Evolutionary conservation across 2,113 vertebrate species (phyloP).

Genomic region (Parotia lawesii): DNA sequence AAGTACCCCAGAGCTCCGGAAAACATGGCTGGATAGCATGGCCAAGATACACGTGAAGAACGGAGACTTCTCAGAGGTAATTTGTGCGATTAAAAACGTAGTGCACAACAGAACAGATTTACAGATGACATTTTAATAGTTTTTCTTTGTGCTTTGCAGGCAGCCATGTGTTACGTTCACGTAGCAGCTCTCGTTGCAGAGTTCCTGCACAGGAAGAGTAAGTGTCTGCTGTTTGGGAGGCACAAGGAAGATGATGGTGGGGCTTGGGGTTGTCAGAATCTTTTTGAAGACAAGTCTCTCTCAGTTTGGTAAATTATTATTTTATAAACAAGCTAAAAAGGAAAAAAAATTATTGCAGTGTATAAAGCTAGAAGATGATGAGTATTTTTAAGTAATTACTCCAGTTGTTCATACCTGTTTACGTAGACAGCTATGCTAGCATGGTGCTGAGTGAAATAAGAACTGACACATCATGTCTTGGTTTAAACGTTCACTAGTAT

Average conservation of each 20-base stretch:
- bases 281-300: neutral
- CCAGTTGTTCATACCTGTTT: neutral
- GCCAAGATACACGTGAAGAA: conserved; percentile 94
- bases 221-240: conserved; percentile 52
- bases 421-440: neutral
- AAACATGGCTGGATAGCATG: conserved; percentile 98
- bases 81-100: neutral
- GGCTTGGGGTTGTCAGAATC: neutral
- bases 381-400: neutral
- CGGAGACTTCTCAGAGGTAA: conserved; percentile 93
- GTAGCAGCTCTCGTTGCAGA: conserved; percentile 92
- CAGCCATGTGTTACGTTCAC: conserved; percentile 94
- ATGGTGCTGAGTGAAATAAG: neutral
- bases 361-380: neutral
- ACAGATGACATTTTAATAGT: neutral
- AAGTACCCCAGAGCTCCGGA: conserved; percentile 92
- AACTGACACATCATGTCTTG: neutral
- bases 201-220: conserved; percentile 94
- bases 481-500: neutral
- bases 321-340: neutral
- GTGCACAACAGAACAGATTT: neutral
- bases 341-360: neutral
- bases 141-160: conserved; percentile 73
- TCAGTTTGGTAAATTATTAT: neutral
- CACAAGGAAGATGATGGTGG: neutral